Conservation (phyloP, 2,113 vertebrate genomes). For the Odocoileus hemionus region DNA sequence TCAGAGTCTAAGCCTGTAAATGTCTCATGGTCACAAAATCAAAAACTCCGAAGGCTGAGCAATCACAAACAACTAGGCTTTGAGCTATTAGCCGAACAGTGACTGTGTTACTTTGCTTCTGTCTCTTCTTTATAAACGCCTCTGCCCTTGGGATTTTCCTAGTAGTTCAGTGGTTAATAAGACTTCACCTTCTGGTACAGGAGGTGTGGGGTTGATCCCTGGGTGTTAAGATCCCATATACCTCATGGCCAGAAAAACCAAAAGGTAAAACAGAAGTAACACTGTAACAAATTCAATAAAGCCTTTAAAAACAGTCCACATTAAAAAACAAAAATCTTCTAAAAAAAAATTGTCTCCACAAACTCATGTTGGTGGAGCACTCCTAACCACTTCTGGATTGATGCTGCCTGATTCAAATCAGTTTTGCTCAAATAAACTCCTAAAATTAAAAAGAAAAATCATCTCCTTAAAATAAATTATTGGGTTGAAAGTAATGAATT, state of each 20-base stretch:
- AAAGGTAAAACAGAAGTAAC: not conserved
- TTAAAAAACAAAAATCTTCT: not conserved
- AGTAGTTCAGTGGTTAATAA: not conserved
- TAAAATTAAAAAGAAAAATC: not conserved
- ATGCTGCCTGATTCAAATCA: not conserved
- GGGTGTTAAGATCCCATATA: not conserved
- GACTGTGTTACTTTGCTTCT: not conserved
- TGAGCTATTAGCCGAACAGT: not conserved
- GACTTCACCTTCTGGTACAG: not conserved
- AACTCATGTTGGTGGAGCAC: not conserved
- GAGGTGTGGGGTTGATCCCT: not conserved
- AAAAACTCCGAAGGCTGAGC: not conserved
- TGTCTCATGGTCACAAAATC: not conserved
- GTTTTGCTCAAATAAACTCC: not conserved
- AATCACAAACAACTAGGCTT: not conserved
- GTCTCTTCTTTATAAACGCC: not conserved
- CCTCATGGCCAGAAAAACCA: not conserved
- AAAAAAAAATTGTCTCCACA: not conserved
- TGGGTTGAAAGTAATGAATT: constrained; percentile 18
- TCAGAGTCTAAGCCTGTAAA: not conserved
- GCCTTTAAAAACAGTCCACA: not conserved
- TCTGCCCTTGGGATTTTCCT: not conserved
- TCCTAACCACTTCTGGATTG: not conserved
- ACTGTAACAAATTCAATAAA: not conserved
- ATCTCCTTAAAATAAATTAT: constrained; percentile 32